Conservation (phyloP, 2,113 vertebrate species). For the Eudyptes chrysolophus region DNA sequence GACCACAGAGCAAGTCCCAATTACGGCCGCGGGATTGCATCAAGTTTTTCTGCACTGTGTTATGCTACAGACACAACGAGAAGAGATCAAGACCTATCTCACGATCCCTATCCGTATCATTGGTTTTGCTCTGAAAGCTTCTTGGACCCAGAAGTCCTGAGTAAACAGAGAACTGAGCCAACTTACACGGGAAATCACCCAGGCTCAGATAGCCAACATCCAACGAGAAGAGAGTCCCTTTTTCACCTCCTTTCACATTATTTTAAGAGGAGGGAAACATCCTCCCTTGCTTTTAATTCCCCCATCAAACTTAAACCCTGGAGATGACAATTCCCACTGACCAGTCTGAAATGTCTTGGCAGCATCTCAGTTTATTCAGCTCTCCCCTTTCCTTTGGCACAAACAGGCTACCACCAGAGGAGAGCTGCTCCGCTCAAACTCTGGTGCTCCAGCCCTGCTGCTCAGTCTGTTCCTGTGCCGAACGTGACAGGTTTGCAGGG, state of each 20-base stretch:
- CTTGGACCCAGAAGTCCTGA: background rate
- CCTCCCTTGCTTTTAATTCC: background rate
- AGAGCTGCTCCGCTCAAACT: background rate
- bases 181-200: background rate
- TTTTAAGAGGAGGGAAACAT: background rate
- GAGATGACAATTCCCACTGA: background rate
- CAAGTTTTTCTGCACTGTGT: background rate
- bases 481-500: background rate
- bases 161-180: background rate
- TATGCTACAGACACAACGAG: background rate
- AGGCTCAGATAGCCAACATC: background rate
- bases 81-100: background rate
- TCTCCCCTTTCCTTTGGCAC: background rate
- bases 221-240: background rate
- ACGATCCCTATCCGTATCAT: background rate
- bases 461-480: background rate
- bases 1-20: rapidly evolving
- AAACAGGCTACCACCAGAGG: background rate
- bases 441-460: background rate
- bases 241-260: background rate
- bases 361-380: background rate
- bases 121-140: background rate
- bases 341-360: background rate
- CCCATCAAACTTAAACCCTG: background rate
- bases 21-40: rapidly evolving